phyloP scores from a whole-genome alignment of 2,888 invertebrate species.

The Crematogaster levior region DNA sequence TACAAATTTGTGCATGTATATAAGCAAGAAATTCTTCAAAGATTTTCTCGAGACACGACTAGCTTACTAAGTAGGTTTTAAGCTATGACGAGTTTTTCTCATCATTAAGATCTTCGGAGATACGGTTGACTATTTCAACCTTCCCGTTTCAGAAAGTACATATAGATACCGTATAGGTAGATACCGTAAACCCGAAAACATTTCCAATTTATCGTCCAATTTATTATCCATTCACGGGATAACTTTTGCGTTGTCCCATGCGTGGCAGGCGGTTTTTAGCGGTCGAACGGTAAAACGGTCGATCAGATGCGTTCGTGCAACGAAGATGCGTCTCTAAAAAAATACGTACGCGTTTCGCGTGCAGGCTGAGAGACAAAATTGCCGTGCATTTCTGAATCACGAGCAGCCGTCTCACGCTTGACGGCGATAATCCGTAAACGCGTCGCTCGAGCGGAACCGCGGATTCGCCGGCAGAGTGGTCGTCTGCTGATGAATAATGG shows the following conservation, averaged over 20 bases:
- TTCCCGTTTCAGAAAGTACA: not conserved
- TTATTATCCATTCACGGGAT: not conserved
- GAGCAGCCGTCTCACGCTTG: constrained; percentile 8
- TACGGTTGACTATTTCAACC: not conserved
- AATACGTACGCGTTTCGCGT: not conserved
- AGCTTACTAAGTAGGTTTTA: not conserved
- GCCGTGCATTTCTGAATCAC: constrained; percentile 8
- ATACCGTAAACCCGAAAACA: constrained; percentile 7
- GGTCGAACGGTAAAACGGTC: constrained; percentile 11
- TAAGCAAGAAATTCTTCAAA: not conserved
- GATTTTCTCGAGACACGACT: not conserved
- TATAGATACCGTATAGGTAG: not conserved
- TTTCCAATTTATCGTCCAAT: not conserved
- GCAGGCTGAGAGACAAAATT: not conserved
- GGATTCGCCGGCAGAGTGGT: not conserved
- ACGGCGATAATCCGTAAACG: constrained; percentile 30
- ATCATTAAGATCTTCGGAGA: not conserved
- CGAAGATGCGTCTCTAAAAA: not conserved
- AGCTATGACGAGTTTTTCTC: not conserved
- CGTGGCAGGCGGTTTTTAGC: not conserved
- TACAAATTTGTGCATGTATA: not conserved
- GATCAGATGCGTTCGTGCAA: constrained; percentile 3
- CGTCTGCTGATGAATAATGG: constrained; percentile 29
- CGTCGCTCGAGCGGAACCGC: constrained; percentile 26
- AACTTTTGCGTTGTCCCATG: not conserved